Base-by-base conservation (phyloP, 2,797 vertebrate species). In the Enteromius viviparus region DNA sequence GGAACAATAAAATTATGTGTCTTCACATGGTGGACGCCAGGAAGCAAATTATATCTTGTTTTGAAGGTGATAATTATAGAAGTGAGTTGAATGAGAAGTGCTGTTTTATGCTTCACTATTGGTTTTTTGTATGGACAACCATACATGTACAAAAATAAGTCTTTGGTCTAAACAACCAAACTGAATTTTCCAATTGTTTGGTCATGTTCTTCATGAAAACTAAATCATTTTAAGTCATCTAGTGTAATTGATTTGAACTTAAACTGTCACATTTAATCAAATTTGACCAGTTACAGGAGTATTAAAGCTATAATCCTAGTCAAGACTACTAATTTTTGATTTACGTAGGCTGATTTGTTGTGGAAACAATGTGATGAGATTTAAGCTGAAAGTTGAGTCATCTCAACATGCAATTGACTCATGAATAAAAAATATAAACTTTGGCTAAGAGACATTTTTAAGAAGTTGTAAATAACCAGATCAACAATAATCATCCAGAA, bases 41-140 rank as follows among this genome's bases (percentile, higher is more conserved):
- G n/a, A 65, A 69, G 81, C 71, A 70, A 83, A 78, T 77, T 70
- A 47, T 69, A 83, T 78, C 64, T 83, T 23, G 82, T 78, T 83
- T 71, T 34, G 40, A 78, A 78, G 45, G 15, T 76, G 60, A 65
- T 74, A 32, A 14, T 81, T 76, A 64, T 64, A 14, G 37, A 37
- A 71, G 42, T 34, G 14, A 74, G 47, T 37, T 62, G 5, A 82
- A 55, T 5, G 45, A 40, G 47, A 5, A 81, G 70, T 74, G 42
- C 8, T 40, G 21, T 65, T 82, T 71, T 62, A 62, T 62, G 53
- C 12, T 49, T 81, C 68, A 37, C 40, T 72, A 34, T 62, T 26
- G 34, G 6, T 19, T 70, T 37, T 49, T 80, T 21, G 62, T 72
- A 2, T 74, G 58, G 29, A 26, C 58, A 26, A n/a, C 47, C 55